Evolutionary conservation across 2,797 vertebrate species (phyloP), one percentile per base, ranked within the genome.

Genomic region (Pseudomugil tenellus): DNA sequence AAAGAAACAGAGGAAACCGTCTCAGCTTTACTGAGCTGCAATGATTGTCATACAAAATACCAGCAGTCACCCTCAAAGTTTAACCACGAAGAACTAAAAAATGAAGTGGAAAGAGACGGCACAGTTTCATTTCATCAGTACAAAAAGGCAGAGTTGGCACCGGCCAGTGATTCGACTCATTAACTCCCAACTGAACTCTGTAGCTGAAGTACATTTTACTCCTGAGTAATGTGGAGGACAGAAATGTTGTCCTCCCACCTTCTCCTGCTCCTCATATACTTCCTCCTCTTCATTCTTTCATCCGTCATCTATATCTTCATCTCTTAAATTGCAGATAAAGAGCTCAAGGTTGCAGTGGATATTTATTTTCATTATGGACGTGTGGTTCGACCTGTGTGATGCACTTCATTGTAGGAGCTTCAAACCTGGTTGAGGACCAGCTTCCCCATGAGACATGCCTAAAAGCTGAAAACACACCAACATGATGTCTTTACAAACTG

Each of bases 61-160:
- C 25, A 64, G 34, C 63, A 29, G 84, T n/a, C 76, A 52, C 21
- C 26, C 63, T 58, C 68, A 41, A 72, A 72, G 76, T 82, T 86
- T 82, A 80, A 76, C 34, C 34, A n/a, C n/a, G n/a, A n/a, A n/a
- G n/a, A 31, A 35, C 10, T 12, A 35, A 61, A 70, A 65, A 39
- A 59, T 65, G 41, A 61, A 76, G 64, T 31, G 80, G 75, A 81
- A 68, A 62, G 72, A 81, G 76, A 72, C 48, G 69, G 72, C 70
- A 82, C 78, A 31, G 87, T 88, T 90, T 75, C 63, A 89, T 87
- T 90, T 87, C 72, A 81, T 86, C 81, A 75, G 67, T 74, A 70
- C 81, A 89, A 76, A 91, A 89, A 89, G 76, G 78, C 77, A 54
- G 62, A 71, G 48, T 74, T 91, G 90, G 90, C 90, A 77, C 63